Base-by-base conservation (phyloP, 2,888 invertebrate species). In the Neocrepidodera transversa region DNA sequence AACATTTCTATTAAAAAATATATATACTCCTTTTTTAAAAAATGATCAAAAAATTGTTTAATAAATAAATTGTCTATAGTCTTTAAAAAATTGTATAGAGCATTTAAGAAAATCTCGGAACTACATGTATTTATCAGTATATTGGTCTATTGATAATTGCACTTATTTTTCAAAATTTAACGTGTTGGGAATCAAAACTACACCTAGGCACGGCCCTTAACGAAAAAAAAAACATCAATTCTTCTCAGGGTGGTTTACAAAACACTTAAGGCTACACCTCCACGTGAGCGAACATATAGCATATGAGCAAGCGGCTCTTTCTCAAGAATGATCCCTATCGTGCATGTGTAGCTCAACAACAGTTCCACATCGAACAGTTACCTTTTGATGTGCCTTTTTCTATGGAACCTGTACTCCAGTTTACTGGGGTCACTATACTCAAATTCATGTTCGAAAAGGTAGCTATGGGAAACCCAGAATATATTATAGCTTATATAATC, bases 311-410 rank as follows among this genome's bases (percentile, higher is more conserved):
- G 28, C 28, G 10, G 10, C 23, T 23, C 23, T n/a, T 2, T 6
- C n/a, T 40, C 40, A 16, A 8, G 40, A 8, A 28, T 18, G 17
- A 16, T 17, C 10, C 13, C 17, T 14, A 14, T 10, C 40, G 40
- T n/a, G 40, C 13, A 11, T 11, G 36, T 10, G 7, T 11, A 36
- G 16, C 18, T 40, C n/a, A 16, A 16, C 16, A 16, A 16, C 16
- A 17, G n/a, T 40, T 18, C 16, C 17, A 40, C 40, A 40, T 40
- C 40, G 40, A 40, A 17, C 40, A 40, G 10, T 17, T 40, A 40
- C 40, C 40, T 40, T 40, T 17, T 40, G 8, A 40, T 40, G 6
- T 40, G 40, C 17, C 40, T 40, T 40, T 40, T 40, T 40, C 40
- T 14, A 16, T 14, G 6, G 40, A 16, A 40, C 16, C 40, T 40